phyloP scores from a whole-genome alignment of 1,140 invertebrate species.

The Dendrolimus kikuchii region DNA sequence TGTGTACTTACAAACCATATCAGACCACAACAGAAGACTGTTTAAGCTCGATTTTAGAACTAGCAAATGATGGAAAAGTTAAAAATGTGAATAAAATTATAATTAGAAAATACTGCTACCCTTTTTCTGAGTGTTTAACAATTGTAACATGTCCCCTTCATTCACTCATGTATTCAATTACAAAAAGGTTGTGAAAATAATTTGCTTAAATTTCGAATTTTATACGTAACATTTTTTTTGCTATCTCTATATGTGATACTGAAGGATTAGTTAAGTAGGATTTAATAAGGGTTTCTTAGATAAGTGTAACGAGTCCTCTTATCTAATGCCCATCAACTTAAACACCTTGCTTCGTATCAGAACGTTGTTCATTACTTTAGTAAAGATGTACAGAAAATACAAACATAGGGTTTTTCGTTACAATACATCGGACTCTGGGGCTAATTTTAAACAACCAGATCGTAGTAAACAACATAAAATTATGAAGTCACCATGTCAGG shows the following conservation, averaged over 20 bases:
- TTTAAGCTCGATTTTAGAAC: no score
- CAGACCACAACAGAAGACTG: no score
- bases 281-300: conserved; percentile 67
- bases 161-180: background rate
- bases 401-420: background rate
- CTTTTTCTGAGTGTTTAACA: no score
- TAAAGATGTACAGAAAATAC: background rate
- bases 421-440: no score
- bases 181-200: background rate
- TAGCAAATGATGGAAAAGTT: no score
- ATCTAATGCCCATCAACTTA: conserved; percentile 48
- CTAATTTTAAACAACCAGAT: no score
- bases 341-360: conserved; percentile 11
- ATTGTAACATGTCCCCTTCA: no score
- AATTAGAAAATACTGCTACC: no score
- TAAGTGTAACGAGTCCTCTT: conserved; percentile 52
- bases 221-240: conserved; percentile 18
- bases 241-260: conserved; percentile 28
- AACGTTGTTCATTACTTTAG: background rate
- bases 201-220: background rate
- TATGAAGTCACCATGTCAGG: no score
- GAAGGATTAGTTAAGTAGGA: conserved; percentile 66
- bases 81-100: no score
- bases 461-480: no score
- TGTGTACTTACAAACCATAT: no score